Conservation (phyloP, 2,113 vertebrate genomes). For the Megaleporinus macrocephalus region DNA sequence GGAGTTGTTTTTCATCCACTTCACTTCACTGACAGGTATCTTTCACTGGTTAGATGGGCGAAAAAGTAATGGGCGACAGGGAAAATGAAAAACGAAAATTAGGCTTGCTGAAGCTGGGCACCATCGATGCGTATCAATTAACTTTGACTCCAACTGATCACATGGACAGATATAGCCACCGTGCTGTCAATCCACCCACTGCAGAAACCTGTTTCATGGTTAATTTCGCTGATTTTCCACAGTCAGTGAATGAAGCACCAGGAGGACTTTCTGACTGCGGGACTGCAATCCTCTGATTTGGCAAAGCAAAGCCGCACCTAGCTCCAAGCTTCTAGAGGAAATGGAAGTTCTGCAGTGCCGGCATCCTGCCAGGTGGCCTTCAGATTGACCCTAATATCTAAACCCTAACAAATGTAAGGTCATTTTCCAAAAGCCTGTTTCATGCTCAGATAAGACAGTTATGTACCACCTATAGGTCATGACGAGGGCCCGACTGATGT, state of each 20-base stretch:
- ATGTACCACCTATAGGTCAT: no score
- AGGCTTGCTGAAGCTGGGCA: slow-evolving; percentile 7
- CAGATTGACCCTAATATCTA: slow-evolving; percentile 9
- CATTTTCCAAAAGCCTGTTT: slow-evolving; percentile 18
- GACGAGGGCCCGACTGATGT: no score
- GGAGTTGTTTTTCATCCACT: background rate
- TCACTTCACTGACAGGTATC: background rate
- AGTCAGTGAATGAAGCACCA: slow-evolving; percentile 6
- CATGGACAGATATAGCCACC: slow-evolving; percentile 20
- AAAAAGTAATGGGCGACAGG: background rate
- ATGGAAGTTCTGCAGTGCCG: background rate
- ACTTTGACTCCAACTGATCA: slow-evolving; percentile 24
- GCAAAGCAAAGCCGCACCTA: background rate
- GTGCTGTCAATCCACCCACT: slow-evolving; percentile 26
- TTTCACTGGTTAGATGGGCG: background rate
- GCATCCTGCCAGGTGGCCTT: background rate
- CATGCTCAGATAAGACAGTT: slow-evolving; percentile 16
- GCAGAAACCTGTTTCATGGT: slow-evolving; percentile 43
- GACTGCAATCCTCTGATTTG: slow-evolving; percentile 14
- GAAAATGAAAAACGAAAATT: slow-evolving; percentile 4
- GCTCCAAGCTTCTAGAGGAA: background rate
- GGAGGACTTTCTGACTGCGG: background rate
- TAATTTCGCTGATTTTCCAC: slow-evolving; percentile 43
- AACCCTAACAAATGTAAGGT: slow-evolving; percentile 14
- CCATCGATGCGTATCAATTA: slow-evolving; percentile 32